Base-by-base conservation (phyloP, 2,888 invertebrate species). In the Phlogophora meticulosa region DNA sequence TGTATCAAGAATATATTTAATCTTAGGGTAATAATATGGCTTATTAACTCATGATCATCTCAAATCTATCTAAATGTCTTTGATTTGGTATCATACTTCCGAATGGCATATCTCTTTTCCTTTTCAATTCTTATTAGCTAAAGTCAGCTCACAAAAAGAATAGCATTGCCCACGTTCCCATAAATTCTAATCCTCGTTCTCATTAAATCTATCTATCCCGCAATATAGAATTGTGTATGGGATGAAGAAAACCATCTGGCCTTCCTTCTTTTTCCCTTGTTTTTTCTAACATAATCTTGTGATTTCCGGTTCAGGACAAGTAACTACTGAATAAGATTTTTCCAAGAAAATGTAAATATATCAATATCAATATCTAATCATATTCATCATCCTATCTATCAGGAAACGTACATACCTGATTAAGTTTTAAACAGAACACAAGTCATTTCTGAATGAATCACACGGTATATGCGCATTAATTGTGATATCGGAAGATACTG, bases 371-470 rank as follows among this genome's bases (percentile, higher is more conserved):
- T 28, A 28, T 55, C 9, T 17, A 15, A n/a, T n/a, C n/a, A n/a
- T n/a, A n/a, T n/a, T 9, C 13, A 34, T 34, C 51, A 11, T 13
- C 59, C 22, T 63, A 59, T 60, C 49, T 28, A 36, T 34, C 17
- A 36, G 24, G 24, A 34, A 17, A 42, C 20, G 22, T 63, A 57
- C 45, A 40, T 40, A 68, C 51, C 51, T 40, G 49, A 38, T 38
- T 56, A 34, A 24, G 32, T 22, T n/a, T 28, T 55, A 51, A 48
- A 48, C 22, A 46, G 42, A 56, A 34, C 32, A 46, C 34, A 49
- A 43, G 22, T 42, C 11, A 53, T 32, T 32, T 64, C 43, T 20
- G 15, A 65, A 43, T 66, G 46, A 72, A 57, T 72, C 66, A 72
- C 7, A 40, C 32, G 2, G 24, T 40, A 52, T 52, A 28, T 53